Evolutionary conservation across 2,888 invertebrate species (phyloP).

Genomic region (Rhabditophanes sp.): DNA sequence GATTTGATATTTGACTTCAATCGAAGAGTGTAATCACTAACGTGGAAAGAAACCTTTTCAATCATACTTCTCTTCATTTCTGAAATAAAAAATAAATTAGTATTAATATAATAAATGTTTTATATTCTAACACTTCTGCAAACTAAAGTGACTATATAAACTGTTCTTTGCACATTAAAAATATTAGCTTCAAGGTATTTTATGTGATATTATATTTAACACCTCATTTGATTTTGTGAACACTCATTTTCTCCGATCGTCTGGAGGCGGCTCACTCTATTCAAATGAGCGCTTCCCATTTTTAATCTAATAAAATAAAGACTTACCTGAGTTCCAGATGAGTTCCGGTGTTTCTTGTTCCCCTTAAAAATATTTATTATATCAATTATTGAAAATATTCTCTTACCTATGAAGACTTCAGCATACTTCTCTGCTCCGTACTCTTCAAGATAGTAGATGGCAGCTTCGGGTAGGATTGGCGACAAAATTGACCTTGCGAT

Average conservation of each 20-base stretch:
- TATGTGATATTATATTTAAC: too few relatives aligned
- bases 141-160: not conserved
- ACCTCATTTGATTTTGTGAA: too few relatives aligned
- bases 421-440: conserved; percentile 96
- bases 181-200: too few relatives aligned
- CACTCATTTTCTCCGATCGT: too few relatives aligned
- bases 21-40: conserved; percentile 88
- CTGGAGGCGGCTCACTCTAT: too few relatives aligned
- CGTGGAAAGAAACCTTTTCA: conserved; percentile 86
- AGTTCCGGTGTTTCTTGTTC: conserved; percentile 99
- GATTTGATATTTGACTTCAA: conserved; percentile 72
- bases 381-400: too few relatives aligned
- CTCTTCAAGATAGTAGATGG: conserved; percentile 95
- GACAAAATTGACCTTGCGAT: conserved; percentile 81
- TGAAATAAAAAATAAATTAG: not conserved
- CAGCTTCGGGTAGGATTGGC: conserved; percentile 86
- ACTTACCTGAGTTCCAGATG: conserved; percentile 96
- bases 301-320: too few relatives aligned
- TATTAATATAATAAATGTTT: too few relatives aligned
- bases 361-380: too few relatives aligned
- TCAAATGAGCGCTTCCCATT: too few relatives aligned
- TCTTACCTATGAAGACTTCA: conserved; percentile 61
- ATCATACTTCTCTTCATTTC: too few relatives aligned
- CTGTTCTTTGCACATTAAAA: too few relatives aligned
- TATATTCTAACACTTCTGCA: conserved; percentile 2